A percentile compares a stretch with the other conserved stretches of the same genome.
phyloP scores from a whole-genome alignment of 2,888 invertebrate species.

The Pyrocoelia pectoralis region DNA sequence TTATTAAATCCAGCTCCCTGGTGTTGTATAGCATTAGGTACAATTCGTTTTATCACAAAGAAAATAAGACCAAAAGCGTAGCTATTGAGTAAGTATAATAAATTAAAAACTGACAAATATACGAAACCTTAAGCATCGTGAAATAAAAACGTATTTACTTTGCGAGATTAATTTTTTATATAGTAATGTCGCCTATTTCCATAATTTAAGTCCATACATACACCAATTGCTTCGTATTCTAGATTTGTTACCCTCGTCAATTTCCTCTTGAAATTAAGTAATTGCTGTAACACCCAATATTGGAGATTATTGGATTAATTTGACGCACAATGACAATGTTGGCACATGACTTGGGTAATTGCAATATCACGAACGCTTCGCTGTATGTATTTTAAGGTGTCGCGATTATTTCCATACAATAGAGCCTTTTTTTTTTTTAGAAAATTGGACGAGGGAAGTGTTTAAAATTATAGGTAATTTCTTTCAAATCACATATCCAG shows the following conservation, averaged over 20 bases:
- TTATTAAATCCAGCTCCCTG: too few species aligned
- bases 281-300: neutral
- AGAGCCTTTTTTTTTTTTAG: neutral
- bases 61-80: too few species aligned
- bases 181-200: too few species aligned
- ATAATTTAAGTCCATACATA: too few species aligned
- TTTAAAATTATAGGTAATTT: conserved; percentile 6
- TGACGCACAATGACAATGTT: neutral
- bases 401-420: neutral
- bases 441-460: neutral
- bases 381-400: neutral
- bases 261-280: neutral
- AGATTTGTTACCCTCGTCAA: neutral
- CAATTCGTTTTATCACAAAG: too few species aligned
- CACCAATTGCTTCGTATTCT: too few species aligned
- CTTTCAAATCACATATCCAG: conserved; percentile 10
- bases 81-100: too few species aligned
- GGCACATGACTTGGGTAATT: neutral
- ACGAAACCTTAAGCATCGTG: too few species aligned
- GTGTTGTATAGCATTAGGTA: too few species aligned
- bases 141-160: too few species aligned
- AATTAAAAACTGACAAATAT: too few species aligned
- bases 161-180: too few species aligned
- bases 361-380: neutral
- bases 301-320: neutral